A percentile compares a stretch with the other conserved stretches of the same genome.
phyloP scores from a whole-genome alignment of 2,888 invertebrate species.

The Phaedon cochleariae region DNA sequence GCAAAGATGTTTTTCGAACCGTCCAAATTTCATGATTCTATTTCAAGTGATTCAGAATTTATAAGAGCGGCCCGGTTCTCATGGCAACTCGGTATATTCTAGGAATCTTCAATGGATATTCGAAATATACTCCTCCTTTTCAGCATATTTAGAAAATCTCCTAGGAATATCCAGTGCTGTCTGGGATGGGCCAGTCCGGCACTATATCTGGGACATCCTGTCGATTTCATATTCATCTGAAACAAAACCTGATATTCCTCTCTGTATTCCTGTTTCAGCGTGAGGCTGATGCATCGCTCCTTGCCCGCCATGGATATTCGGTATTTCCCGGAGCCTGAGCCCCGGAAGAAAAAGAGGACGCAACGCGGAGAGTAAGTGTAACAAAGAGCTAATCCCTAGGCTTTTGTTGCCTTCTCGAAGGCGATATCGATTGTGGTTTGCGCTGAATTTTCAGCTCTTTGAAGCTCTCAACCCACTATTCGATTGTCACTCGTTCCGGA shows the following conservation, averaged over 20 bases:
- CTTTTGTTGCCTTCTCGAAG: neutral
- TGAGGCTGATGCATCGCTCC: conserved; percentile 15
- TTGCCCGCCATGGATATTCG: conserved; percentile 28
- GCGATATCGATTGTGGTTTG: neutral
- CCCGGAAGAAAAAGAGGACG: conserved; percentile 27
- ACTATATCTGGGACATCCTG: too few relatives aligned
- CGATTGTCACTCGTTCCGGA: neutral
- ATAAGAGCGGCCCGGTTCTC: too few relatives aligned
- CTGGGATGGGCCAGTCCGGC: too few relatives aligned
- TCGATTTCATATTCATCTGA: neutral
- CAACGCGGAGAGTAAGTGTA: conserved; percentile 35
- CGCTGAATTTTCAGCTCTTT: neutral
- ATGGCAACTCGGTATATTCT: too few relatives aligned
- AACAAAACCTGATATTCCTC: neutral
- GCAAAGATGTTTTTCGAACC: too few relatives aligned
- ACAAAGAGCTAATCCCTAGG: conserved; percentile 27
- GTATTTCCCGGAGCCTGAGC: conserved; percentile 21
- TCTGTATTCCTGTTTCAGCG: neutral
- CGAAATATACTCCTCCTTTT: too few relatives aligned
- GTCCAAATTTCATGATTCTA: too few relatives aligned
- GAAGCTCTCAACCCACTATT: neutral
- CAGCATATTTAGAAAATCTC: too few relatives aligned
- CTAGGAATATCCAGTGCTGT: too few relatives aligned
- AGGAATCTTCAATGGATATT: too few relatives aligned
- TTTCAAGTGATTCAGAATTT: too few relatives aligned